Evolutionary conservation across 2,797 vertebrate genomes (phyloP).

Genomic region (Cossypha heuglini): DNA sequence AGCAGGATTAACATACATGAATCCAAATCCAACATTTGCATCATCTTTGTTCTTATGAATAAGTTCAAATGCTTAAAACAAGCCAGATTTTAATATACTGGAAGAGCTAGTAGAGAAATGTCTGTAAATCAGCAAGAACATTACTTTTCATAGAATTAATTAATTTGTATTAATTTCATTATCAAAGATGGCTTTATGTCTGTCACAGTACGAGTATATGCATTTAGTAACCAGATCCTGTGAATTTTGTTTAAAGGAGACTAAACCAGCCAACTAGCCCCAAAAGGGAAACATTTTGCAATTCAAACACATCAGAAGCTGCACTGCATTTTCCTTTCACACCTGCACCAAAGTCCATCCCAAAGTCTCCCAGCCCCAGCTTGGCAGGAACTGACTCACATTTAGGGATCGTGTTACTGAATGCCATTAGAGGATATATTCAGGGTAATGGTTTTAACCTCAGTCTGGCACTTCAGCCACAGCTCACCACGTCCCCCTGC

Average conservation of each 20-base stretch:
- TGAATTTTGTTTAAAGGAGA: not conserved
- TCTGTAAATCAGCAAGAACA: not conserved
- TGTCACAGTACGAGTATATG: not conserved
- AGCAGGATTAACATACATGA: not conserved
- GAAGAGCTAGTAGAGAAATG: not conserved
- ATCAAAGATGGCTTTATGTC: not conserved
- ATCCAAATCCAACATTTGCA: conserved; percentile 32
- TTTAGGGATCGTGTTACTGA: not conserved
- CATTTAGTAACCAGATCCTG: not conserved
- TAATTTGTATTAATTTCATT: not conserved
- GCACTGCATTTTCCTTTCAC: not conserved
- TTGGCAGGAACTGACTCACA: not conserved
- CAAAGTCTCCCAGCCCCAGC: not conserved
- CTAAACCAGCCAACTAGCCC: not conserved
- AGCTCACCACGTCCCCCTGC: not conserved
- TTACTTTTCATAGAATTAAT: not conserved
- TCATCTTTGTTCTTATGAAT: not conserved
- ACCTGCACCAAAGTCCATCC: not conserved
- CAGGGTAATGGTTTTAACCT: not conserved
- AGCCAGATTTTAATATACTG: not conserved
- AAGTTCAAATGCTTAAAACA: conserved; percentile 9
- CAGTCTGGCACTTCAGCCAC: not conserved
- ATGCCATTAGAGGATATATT: not conserved
- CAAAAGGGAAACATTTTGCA: not conserved
- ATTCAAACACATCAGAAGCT: not conserved